phyloP scores from a whole-genome alignment of 2,113 vertebrate species.

The Lepisosteus oculatus region DNA sequence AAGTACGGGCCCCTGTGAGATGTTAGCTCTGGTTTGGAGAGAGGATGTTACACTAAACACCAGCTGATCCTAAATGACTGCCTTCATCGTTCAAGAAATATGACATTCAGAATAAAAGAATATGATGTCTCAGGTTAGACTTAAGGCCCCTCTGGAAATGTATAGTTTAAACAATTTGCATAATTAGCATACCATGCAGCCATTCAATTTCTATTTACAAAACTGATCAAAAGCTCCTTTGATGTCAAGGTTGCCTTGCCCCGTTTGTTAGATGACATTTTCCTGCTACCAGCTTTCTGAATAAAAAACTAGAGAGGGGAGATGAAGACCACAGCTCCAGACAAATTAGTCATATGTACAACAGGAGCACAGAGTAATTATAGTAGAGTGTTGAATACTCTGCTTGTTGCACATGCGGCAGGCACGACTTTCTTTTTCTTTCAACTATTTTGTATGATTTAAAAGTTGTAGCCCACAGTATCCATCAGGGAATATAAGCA shows the following conservation, averaged over 20 bases:
- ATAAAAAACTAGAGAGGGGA: not conserved
- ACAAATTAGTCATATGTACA: not conserved
- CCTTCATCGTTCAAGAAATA: not conserved
- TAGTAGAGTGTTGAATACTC: not conserved
- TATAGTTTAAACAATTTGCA: constrained; percentile 2
- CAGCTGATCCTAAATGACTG: not conserved
- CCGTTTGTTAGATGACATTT: constrained; percentile 3
- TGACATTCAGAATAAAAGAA: not conserved
- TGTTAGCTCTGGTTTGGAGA: too few species aligned
- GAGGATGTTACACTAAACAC: too few species aligned
- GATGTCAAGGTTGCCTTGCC: constrained; percentile 7
- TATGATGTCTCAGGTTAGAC: not conserved
- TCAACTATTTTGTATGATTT: too few species aligned
- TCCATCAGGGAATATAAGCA: too few species aligned
- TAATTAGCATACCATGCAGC: constrained; percentile 3
- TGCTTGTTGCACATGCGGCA: not conserved
- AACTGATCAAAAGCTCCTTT: constrained; percentile 18
- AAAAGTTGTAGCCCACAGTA: too few species aligned
- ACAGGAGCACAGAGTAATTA: constrained; percentile 5
- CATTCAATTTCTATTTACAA: not conserved
- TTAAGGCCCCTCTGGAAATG: not conserved
- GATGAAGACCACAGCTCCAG: not conserved
- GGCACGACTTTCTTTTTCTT: too few species aligned
- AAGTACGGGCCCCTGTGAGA: too few species aligned
- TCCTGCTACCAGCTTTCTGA: not conserved